phyloP scores from a whole-genome alignment of 1,140 invertebrate genomes.

The Antheraea mylitta region DNA sequence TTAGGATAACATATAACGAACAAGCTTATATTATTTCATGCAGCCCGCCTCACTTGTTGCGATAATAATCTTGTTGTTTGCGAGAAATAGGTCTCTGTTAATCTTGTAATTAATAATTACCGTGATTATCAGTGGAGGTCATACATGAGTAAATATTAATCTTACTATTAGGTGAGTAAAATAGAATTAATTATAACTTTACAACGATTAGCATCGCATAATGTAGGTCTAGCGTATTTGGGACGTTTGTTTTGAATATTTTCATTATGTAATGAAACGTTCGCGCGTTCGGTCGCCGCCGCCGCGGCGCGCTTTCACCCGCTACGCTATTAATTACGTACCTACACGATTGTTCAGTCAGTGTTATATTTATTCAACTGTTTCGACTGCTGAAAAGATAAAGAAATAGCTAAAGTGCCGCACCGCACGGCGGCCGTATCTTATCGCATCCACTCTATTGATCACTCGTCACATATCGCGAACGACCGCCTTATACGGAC shows the following conservation, averaged over 20 bases:
- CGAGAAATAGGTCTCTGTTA: conserved; percentile 21
- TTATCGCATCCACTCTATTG: conserved; percentile 71
- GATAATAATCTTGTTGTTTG: conserved; percentile 29
- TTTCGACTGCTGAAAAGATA: conserved; percentile 69
- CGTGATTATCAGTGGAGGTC: conserved; percentile 21
- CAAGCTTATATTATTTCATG: background rate
- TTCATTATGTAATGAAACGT: conserved; percentile 72
- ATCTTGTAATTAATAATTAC: conserved; percentile 29
- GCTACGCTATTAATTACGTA: conserved; percentile 59
- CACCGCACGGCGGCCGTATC: conserved; percentile 58
- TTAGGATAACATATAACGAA: conserved; percentile 3
- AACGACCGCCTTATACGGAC: conserved; percentile 65
- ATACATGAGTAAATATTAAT: conserved; percentile 26
- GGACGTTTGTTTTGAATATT: conserved; percentile 64
- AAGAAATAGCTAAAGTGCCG: conserved; percentile 59
- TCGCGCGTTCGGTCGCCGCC: conserved; percentile 45
- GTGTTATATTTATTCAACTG: conserved; percentile 73
- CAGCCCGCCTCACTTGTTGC: conserved; percentile 13
- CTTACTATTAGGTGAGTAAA: conserved; percentile 11
- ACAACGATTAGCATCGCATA: conserved; percentile 41
- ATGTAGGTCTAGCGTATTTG: conserved; percentile 55
- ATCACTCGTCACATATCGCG: conserved; percentile 72
- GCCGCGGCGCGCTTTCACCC: conserved; percentile 66
- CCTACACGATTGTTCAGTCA: conserved; percentile 54
- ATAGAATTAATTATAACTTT: conserved; percentile 16